phyloP scores from a whole-genome alignment of 1,140 invertebrate species.

The Neotoxoptera formosana region DNA sequence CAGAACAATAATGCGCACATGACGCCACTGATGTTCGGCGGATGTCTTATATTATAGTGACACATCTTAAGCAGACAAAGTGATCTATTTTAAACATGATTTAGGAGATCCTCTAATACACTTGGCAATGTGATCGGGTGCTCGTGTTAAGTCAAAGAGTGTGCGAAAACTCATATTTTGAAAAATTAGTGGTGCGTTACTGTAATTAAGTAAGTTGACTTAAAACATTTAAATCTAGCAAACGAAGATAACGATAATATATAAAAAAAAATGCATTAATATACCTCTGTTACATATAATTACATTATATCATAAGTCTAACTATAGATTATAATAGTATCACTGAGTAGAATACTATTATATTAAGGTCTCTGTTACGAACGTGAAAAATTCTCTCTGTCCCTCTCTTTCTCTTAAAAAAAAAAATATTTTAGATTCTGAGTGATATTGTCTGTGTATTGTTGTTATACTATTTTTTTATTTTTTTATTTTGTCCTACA shows the following conservation, averaged over 20 bases:
- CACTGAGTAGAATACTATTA: neutral
- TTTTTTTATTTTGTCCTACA: too few relatives aligned
- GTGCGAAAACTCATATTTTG: neutral
- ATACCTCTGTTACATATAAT: neutral
- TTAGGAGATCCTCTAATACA: neutral
- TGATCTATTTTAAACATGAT: constrained; percentile 38
- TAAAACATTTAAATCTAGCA: neutral
- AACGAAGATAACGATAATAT: neutral
- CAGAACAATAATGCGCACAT: neutral
- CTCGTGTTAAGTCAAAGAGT: neutral
- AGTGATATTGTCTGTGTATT: too few relatives aligned
- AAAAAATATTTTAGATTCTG: too few relatives aligned
- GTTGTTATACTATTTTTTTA: too few relatives aligned
- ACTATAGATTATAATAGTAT: neutral
- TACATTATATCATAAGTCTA: neutral
- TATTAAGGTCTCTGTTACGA: neutral
- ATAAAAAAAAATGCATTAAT: neutral
- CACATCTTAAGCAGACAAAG: constrained; percentile 18
- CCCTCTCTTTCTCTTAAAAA: too few relatives aligned
- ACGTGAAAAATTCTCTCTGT: neutral
- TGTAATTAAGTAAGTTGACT: neutral
- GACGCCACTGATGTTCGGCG: neutral
- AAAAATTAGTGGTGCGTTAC: neutral
- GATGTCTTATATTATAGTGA: neutral
- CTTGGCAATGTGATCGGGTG: neutral